Conservation (phyloP, 2,113 vertebrate species). For the Columbina picui region DNA sequence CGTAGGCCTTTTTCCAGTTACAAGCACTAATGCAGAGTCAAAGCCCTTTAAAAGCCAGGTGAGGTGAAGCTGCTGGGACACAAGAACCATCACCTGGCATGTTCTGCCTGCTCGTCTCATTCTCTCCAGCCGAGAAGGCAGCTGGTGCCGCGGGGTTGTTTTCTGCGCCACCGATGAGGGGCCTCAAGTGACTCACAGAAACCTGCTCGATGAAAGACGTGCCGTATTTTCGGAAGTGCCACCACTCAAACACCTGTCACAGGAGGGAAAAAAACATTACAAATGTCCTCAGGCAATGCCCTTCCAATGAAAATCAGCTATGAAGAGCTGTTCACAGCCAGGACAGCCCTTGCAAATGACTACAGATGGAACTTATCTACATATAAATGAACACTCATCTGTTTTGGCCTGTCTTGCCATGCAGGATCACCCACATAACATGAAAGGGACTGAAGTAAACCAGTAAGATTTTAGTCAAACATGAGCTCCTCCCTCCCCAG, state of each 20-base stretch:
- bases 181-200: slow-evolving; percentile 93
- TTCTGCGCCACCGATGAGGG: slow-evolving; percentile 90
- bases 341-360: neutral
- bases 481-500: neutral
- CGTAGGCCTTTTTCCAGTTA: neutral
- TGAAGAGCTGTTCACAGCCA: neutral
- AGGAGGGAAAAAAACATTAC: slow-evolving; percentile 22
- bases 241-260: slow-evolving; percentile 96
- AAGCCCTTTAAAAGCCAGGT: neutral
- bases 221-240: slow-evolving; percentile 97
- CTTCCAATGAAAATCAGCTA: neutral
- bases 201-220: slow-evolving; percentile 98
- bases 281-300: neutral
- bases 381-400: neutral
- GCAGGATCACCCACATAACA: neutral
- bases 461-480: neutral
- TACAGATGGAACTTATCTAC: neutral
- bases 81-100: slow-evolving; percentile 84
- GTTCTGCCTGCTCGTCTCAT: slow-evolving; percentile 83
- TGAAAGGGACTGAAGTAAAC: neutral
- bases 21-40: neutral
- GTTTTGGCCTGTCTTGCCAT: neutral
- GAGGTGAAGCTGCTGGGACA: neutral
- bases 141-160: slow-evolving; percentile 79
- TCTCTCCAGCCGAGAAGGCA: slow-evolving; percentile 85